Conservation (phyloP, 2,113 vertebrate species). For the Halichoeres trimaculatus region DNA sequence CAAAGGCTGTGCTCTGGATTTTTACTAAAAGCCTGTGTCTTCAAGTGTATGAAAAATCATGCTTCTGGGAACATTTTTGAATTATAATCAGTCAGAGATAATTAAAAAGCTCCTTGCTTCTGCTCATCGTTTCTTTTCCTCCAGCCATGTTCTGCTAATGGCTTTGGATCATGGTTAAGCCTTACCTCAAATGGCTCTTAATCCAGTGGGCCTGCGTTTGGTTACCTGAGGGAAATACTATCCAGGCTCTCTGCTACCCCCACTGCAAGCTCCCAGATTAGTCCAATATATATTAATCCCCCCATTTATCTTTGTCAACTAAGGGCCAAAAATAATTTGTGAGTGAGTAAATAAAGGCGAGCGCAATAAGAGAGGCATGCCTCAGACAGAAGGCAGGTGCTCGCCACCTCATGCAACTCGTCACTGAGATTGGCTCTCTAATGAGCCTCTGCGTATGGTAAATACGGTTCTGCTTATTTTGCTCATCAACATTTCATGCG, state of each 20-base stretch:
- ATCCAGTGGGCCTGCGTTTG: conserved; percentile 92
- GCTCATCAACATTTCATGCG: conserved; percentile 85
- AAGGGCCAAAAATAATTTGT: conserved; percentile 93
- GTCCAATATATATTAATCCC: conserved; percentile 99
- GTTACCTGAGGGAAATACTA: conserved; percentile 99
- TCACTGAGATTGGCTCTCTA: conserved; percentile 86
- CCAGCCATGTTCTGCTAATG: conserved; percentile 91
- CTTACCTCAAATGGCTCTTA: conserved; percentile 97
- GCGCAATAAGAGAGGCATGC: conserved; percentile 82
- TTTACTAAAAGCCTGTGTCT: background rate
- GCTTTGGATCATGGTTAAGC: conserved; percentile 92
- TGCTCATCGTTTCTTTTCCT: conserved; percentile 70
- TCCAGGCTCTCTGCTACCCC: conserved; percentile 83
- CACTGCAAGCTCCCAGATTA: conserved; percentile 87
- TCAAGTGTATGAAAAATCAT: background rate
- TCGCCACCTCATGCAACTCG: conserved; percentile 82
- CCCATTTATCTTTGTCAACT: conserved; percentile 99
- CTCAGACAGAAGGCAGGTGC: conserved; percentile 91
- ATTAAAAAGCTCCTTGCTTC: conserved; percentile 85
- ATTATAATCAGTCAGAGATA: conserved; percentile 88
- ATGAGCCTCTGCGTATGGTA: conserved; percentile 84
- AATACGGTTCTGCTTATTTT: conserved; percentile 79
- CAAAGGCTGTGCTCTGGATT: conserved; percentile 6
- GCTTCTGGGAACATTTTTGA: conserved; percentile 62
- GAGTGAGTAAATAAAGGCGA: conserved; percentile 91